A percentile compares a stretch with the other conserved stretches of the same genome.
Conservation (phyloP, 2,888 invertebrate species). For the Perdita meconis region DNA sequence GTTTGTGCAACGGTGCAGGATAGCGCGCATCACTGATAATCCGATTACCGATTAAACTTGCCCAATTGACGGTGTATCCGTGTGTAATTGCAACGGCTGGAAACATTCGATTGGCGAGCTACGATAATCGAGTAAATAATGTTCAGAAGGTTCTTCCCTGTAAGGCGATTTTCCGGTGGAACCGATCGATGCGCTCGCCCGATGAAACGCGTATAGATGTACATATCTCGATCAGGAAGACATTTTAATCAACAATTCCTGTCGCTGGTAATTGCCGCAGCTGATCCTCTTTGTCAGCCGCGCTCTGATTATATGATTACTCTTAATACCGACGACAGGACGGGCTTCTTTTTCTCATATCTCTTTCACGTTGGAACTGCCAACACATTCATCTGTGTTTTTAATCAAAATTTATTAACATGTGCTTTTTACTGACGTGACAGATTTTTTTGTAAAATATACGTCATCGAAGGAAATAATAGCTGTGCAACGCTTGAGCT, state of each 20-base stretch:
- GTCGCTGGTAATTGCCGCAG: too few species aligned
- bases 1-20: conserved; percentile 42
- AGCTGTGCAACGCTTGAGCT: too few species aligned
- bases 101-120: conserved; percentile 55
- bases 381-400: too few species aligned
- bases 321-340: too few species aligned
- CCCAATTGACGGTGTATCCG: conserved; percentile 69
- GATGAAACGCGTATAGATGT: neutral
- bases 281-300: too few species aligned
- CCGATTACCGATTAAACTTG: conserved; percentile 71
- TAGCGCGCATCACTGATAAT: conserved; percentile 69
- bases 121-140: conserved; percentile 55
- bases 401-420: too few species aligned
- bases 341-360: too few species aligned
- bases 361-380: too few species aligned
- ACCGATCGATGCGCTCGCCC: neutral
- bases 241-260: neutral
- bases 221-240: conserved; percentile 1
- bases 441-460: too few species aligned
- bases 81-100: conserved; percentile 61
- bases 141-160: conserved; percentile 38
- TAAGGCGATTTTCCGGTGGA: conserved; percentile 16
- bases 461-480: too few species aligned
- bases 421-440: too few species aligned
- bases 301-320: too few species aligned